phyloP scores from a whole-genome alignment of 2,113 vertebrate species.

The Platichthys flesus region DNA sequence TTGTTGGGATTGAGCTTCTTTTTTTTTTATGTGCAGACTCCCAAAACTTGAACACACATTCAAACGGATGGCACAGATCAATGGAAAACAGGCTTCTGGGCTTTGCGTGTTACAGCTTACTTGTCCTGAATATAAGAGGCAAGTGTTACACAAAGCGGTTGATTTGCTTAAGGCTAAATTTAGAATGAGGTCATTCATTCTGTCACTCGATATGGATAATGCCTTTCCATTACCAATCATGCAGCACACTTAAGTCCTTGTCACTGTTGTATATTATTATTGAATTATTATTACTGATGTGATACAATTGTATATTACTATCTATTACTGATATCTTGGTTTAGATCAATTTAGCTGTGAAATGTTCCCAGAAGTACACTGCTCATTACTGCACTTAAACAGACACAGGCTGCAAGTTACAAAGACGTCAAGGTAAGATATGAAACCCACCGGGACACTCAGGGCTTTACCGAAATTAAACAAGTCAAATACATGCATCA shows the following conservation, averaged over 20 bases:
- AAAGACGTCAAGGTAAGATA: no score
- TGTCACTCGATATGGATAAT: slow-evolving; percentile 36
- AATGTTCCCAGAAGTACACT: no score
- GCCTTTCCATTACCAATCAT: slow-evolving; percentile 1
- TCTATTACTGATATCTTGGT: not conserved
- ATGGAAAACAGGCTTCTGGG: slow-evolving; percentile 56
- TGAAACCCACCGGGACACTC: no score
- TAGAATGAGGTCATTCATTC: slow-evolving; percentile 61
- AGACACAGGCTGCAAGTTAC: no score
- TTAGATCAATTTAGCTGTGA: not conserved
- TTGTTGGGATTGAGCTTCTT: slow-evolving; percentile 57
- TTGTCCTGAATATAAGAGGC: slow-evolving; percentile 42
- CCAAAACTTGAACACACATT: slow-evolving; percentile 61
- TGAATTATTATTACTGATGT: not conserved
- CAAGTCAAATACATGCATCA: no score
- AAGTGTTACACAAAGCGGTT: slow-evolving; percentile 44
- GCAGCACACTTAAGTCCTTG: not conserved
- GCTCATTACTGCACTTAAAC: no score
- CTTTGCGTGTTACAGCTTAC: slow-evolving; percentile 30
- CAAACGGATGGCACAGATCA: slow-evolving; percentile 66
- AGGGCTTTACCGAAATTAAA: no score
- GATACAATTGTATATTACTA: not conserved
- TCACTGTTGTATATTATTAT: not conserved
- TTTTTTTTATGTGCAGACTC: slow-evolving; percentile 37
- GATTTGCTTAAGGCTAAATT: slow-evolving; percentile 41